phyloP scores from a whole-genome alignment of 2,888 invertebrate genomes.

The Perdita meconis region DNA sequence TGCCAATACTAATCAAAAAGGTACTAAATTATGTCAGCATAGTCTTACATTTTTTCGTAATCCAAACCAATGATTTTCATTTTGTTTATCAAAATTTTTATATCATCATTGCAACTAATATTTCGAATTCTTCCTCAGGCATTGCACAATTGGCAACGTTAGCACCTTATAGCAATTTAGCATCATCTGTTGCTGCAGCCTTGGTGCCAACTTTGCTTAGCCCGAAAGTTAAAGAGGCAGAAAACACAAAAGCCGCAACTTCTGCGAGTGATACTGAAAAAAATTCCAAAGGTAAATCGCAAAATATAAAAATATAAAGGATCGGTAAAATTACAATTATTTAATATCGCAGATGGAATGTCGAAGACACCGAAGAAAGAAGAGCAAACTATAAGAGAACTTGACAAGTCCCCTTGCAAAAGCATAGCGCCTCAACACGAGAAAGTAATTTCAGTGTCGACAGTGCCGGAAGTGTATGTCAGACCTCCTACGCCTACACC shows the following conservation, averaged over 20 bases:
- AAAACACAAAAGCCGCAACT: conserved; percentile 41
- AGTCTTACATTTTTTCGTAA: background rate
- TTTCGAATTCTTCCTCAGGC: conserved; percentile 75
- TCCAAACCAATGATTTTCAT: background rate
- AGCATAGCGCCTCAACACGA: conserved; percentile 37
- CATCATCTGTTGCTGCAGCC: conserved; percentile 85
- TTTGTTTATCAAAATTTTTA: too few relatives aligned
- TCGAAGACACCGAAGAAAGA: conserved; percentile 9
- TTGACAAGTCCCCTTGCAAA: conserved; percentile 16
- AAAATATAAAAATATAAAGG: background rate
- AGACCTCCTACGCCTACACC: conserved; percentile 82
- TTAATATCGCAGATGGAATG: conserved; percentile 8
- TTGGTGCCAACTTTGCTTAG: conserved; percentile 85
- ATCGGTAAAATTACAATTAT: background rate
- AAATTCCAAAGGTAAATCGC: conserved; percentile 31
- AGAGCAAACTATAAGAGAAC: conserved; percentile 36
- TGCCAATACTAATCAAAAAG: conserved; percentile 83
- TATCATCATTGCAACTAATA: too few relatives aligned
- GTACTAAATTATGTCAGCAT: conserved; percentile 70
- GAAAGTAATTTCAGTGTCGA: conserved; percentile 68
- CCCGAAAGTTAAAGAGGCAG: conserved; percentile 76
- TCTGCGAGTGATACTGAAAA: conserved; percentile 36
- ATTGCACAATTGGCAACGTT: conserved; percentile 85
- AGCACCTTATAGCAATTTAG: conserved; percentile 86
- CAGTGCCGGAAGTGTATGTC: conserved; percentile 82